These are phyloP conservation scores for Helleia helle DNA, from an alignment of 2,888 invertebrate genomes.

Conservation along the genomic window DNA sequence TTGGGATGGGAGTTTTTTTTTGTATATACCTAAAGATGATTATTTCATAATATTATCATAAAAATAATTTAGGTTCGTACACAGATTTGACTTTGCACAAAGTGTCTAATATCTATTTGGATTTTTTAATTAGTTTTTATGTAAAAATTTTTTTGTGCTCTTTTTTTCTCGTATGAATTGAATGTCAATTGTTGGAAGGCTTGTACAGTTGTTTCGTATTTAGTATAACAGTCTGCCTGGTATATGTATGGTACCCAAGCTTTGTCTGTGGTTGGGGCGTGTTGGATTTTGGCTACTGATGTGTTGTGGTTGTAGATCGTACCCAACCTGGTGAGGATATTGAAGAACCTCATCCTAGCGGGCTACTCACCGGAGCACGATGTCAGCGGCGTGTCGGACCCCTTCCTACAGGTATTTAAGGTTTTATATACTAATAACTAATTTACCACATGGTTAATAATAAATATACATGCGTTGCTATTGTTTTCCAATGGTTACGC, in stretches of 20 bases:
- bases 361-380: constrained; percentile 99
- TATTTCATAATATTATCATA: no score
- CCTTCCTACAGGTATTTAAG: constrained; percentile 99
- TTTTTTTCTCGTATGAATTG: constrained; percentile 13
- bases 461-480: no score
- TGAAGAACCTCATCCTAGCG: constrained; percentile 98
- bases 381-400: constrained; percentile 99
- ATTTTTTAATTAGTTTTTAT: neutral
- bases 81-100: neutral
- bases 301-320: constrained; percentile 82
- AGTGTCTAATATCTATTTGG: neutral
- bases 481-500: no score
- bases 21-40: no score
- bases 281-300: neutral
- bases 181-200: constrained; percentile 12
- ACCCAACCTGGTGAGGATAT: constrained; percentile 96
- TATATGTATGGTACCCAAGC: constrained; percentile 3
- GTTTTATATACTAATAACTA: no score
- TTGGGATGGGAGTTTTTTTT: no score
- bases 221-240: constrained; percentile 7
- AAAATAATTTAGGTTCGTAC: neutral
- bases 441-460: no score
- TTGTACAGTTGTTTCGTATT: constrained; percentile 12
- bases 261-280: constrained; percentile 26
- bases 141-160: neutral